Base-by-base conservation (phyloP, 2,113 vertebrate genomes). In the Corythornis cristatus region DNA sequence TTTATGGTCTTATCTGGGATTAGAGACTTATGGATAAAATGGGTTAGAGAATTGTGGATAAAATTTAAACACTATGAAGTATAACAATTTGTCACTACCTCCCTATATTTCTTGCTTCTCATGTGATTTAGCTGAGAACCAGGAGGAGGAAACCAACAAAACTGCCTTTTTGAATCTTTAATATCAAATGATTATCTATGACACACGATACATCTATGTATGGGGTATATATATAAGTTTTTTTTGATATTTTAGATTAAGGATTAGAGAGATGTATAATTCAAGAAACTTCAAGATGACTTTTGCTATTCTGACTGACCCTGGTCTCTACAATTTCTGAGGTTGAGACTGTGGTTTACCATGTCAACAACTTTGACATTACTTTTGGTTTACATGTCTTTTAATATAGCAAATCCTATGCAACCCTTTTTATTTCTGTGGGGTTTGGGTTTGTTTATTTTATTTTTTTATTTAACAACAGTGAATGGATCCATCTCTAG, bases 141-240 rank as follows among this genome's bases (percentile, higher is more conserved):
- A 58, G 6, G 0, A 2, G 22, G 3, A 86, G 45, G 83, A 86
- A 81, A 61, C 1, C 28, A 82, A 82, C 28, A 83, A 33, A 70
- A 11, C 18, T 25, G 6, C 6, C 22, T 61, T 83, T 79, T 50
- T 58, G 11, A 70, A 29, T 57, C 19, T 15, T 26, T 28, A 70
- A 33, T 71, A 66, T 61, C 37, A 70, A 7, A 16, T 11, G 45
- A 43, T 42, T 25, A 43, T 20, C 15, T 26, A 28, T 10, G 37
- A 53, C 53, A 26, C 8, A 1, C 12, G 37, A 2, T 23, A 4
- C 18, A 3, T 26, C 3, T 50, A 2, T 23, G 3, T n/a, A 1
- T 42, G 3, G 37, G 57, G 2, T 13, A 31, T 15, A 5, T 42
- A 9, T 15, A 1, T n/a, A 35, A 28, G 50, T 10, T 43, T 37